A percentile compares a stretch with the other conserved stretches of the same genome.
Evolutionary conservation across 2,113 vertebrate species (phyloP).

Genomic region (Neolamprologus caudopunctatus): DNA sequence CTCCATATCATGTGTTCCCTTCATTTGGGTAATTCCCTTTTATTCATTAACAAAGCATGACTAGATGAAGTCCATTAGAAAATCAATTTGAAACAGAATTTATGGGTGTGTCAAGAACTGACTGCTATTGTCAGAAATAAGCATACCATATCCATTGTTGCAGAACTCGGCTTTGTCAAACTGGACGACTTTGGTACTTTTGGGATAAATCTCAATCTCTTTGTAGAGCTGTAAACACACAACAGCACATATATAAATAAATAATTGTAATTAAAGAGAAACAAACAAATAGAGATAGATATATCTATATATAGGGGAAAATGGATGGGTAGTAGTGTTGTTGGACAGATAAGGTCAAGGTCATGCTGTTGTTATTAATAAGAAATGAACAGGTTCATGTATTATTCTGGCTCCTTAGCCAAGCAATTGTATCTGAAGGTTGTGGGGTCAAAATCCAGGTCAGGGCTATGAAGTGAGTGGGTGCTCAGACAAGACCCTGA

Average conservation of each 20-base stretch:
- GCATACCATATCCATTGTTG: conserved; percentile 83
- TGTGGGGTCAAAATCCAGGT: conserved; percentile 23
- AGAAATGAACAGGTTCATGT: conserved; percentile 25
- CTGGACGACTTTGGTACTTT: conserved; percentile 78
- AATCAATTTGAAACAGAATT: conserved; percentile 22
- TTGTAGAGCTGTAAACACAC: conserved; percentile 81
- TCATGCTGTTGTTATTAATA: conserved; percentile 8
- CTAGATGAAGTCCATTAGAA: conserved; percentile 22
- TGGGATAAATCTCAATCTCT: conserved; percentile 93
- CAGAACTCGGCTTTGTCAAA: conserved; percentile 81
- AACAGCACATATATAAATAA: background rate
- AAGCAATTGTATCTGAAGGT: conserved; percentile 24
- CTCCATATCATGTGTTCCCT: background rate
- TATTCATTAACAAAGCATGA: conserved; percentile 30
- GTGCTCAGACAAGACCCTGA: background rate
- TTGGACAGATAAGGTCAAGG: conserved; percentile 1
- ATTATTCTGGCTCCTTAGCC: conserved; percentile 38
- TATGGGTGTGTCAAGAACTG: background rate
- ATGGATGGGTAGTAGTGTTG: background rate
- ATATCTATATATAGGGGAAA: background rate
- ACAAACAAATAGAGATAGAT: background rate
- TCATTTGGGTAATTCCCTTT: background rate
- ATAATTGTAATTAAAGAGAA: background rate
- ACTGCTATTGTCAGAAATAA: background rate
- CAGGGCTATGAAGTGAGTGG: conserved; percentile 14